phyloP scores from a whole-genome alignment of 1,140 invertebrate species.

The Calycopis cecrops region DNA sequence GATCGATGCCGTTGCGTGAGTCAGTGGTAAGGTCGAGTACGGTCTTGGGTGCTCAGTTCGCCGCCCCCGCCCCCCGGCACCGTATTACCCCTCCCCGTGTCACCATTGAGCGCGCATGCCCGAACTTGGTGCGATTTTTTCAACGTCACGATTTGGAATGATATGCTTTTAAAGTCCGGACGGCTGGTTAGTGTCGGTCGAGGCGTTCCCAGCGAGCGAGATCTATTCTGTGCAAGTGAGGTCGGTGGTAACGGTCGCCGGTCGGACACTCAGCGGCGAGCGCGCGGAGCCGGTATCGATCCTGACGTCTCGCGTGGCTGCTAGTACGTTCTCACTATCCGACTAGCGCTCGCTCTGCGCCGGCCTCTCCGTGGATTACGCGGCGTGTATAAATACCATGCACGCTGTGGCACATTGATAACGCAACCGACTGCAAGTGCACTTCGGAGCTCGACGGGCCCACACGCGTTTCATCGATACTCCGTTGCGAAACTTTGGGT shows the following conservation, averaged over 20 bases:
- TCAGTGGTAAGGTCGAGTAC: constrained; percentile 41
- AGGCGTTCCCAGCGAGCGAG: no score
- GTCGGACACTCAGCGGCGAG: constrained; percentile 43
- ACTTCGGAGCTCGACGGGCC: constrained; percentile 29
- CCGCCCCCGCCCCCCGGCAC: constrained; percentile 46
- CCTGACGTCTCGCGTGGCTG: constrained; percentile 60
- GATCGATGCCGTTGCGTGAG: constrained; percentile 66
- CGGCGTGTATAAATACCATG: constrained; percentile 57
- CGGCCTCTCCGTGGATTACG: constrained; percentile 61
- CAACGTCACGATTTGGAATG: constrained; percentile 54
- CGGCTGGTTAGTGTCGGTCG: constrained; percentile 9
- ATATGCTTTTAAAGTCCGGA: constrained; percentile 37
- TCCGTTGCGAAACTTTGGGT: constrained; percentile 39
- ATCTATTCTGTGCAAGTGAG: not conserved
- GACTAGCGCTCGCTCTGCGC: constrained; percentile 49
- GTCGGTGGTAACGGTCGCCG: constrained; percentile 10
- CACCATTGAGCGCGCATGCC: constrained; percentile 52
- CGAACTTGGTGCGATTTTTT: constrained; percentile 40
- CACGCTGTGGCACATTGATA: constrained; percentile 58
- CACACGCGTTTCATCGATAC: constrained; percentile 30
- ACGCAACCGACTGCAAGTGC: constrained; percentile 42
- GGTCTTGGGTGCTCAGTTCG: constrained; percentile 38
- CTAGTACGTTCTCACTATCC: constrained; percentile 64
- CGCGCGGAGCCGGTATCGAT: constrained; percentile 62
- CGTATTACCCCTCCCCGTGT: constrained; percentile 34